Evolutionary conservation across 2,888 invertebrate species (phyloP), one percentile per base, ranked within the genome.

Genomic region (Acrocera orbiculus): DNA sequence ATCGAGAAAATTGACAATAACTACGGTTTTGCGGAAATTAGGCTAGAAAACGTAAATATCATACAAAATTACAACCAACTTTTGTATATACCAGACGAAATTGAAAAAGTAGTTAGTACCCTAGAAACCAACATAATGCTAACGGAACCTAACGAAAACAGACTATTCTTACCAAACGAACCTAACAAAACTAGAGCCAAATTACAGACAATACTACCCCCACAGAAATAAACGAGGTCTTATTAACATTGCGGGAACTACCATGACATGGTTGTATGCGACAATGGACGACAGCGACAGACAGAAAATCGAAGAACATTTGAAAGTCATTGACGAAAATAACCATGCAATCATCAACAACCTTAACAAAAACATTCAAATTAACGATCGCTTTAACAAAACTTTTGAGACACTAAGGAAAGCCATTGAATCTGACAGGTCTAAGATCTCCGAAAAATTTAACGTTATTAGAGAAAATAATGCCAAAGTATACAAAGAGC

Each of bases 21-120:
- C 13, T 17, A 29, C 5, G 36, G 41, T 17, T 41, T 24, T 17
- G 16, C 34, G 8, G 41, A 39, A 32, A 34, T 39, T 17, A 37
- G 27, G 23, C 19, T 35, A 27, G 32, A 23, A 13, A 19, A 35
- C 9, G 28, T 35, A 4, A 20, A 37, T 4, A n/a, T 41, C 8
- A 32, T 32, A 7, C 9, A 16, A 30, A 20, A 33, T 16, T 41
- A 39, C 27, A 26, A 31, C 14, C 36, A 14, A 25, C 11, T 30
- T 20, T 17, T 28, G 22, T 23, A 36, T 15, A 27, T 36, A 9
- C 22, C 27, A 11, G 17, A 22, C n/a, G 27, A 36, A 23, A 35
- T 31, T 9, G 17, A 25, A 15, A 27, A 22, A 14, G 23, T 31
- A 4, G 27, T 36, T 13, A 15, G 16, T 8, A 17, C 10, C n/a